phyloP scores from a whole-genome alignment of 2,113 vertebrate species.

The Puntigrus tetrazona region DNA sequence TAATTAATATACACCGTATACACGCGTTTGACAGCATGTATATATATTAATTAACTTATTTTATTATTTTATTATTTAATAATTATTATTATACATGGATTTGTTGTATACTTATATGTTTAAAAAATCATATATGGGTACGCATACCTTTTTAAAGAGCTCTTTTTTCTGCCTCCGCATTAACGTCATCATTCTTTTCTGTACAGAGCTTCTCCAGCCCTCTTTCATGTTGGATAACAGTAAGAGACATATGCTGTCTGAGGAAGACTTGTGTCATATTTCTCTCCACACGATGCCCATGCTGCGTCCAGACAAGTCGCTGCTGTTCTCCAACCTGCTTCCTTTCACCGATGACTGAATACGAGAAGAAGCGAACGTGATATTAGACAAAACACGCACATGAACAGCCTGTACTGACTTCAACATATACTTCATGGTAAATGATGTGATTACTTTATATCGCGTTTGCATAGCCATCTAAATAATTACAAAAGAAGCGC shows the following conservation, averaged over 20 bases:
- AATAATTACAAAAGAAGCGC: background rate
- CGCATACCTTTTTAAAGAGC: background rate
- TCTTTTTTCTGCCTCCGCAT: background rate
- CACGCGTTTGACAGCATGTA: too few relatives aligned
- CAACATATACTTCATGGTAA: background rate
- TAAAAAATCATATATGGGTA: too few relatives aligned
- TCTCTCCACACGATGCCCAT: constrained; percentile 15
- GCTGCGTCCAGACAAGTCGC: constrained; percentile 28
- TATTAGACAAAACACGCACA: background rate
- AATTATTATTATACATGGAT: too few relatives aligned
- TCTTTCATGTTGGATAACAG: constrained; percentile 10
- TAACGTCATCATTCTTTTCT: constrained; percentile 9
- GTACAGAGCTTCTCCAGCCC: background rate
- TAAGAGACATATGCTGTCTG: constrained; percentile 35
- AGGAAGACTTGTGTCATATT: constrained; percentile 38
- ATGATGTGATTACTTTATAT: background rate
- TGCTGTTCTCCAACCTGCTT: constrained; percentile 41
- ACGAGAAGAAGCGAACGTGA: background rate
- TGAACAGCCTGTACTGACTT: background rate
- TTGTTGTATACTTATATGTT: too few relatives aligned
- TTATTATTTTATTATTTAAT: too few relatives aligned
- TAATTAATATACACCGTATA: too few relatives aligned
- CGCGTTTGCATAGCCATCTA: background rate
- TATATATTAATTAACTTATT: too few relatives aligned
- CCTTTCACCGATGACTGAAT: background rate